These are phyloP conservation scores for Xerus rutilus DNA, from an alignment of 2,797 vertebrate species.

Conservation along the genomic window DNA sequence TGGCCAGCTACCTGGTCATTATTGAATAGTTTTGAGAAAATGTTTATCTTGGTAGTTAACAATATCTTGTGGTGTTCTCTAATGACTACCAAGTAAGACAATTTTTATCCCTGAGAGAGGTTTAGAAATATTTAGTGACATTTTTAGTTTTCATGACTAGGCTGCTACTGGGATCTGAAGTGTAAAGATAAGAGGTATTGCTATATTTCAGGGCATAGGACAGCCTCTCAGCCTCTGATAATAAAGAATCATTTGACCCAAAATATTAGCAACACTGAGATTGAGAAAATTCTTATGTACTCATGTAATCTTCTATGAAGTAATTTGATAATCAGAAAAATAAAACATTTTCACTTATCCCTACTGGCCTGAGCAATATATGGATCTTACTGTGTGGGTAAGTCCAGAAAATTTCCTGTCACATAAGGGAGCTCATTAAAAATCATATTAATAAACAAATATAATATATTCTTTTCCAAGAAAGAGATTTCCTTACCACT, in stretches of 20 bases:
- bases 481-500: neutral
- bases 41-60: neutral
- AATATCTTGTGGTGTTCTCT: neutral
- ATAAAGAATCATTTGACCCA: neutral
- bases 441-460: neutral
- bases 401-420: neutral
- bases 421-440: neutral
- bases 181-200: neutral
- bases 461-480: neutral
- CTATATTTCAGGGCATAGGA: neutral
- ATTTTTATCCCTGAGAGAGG: neutral
- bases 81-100: neutral
- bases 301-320: neutral
- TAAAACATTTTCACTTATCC: neutral
- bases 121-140: neutral
- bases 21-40: neutral
- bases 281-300: neutral
- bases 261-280: neutral
- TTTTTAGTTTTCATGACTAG: neutral
- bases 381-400: neutral
- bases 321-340: neutral
- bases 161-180: too few species aligned
- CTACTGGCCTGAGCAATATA: neutral
- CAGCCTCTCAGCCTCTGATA: too few species aligned
- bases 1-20: neutral